Conservation (phyloP, 2,888 invertebrate species). For the Hydroisotoma schaefferi region DNA sequence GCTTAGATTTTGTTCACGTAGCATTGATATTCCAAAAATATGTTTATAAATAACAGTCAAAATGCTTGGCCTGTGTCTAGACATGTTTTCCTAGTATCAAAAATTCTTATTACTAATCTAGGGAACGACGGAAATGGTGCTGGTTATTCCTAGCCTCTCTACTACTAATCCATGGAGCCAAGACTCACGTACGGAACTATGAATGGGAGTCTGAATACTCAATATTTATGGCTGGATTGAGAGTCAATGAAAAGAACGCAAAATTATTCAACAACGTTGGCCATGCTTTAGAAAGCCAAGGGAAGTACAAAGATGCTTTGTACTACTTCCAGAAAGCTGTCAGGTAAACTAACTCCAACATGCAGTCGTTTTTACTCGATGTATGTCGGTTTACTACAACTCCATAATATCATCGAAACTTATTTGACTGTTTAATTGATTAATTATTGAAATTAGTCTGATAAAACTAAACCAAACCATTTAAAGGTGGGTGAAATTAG, state of each 20-base stretch:
- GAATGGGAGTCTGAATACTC: constrained; percentile 93
- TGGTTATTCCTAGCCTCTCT: constrained; percentile 64
- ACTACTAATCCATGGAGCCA: constrained; percentile 73
- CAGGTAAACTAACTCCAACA: constrained; percentile 52
- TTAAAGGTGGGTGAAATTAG: background rate
- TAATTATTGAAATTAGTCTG: too few relatives aligned
- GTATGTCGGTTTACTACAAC: too few relatives aligned
- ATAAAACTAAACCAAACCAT: background rate
- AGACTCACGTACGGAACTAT: constrained; percentile 82
- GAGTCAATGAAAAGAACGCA: constrained; percentile 83
- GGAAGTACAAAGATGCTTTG: constrained; percentile 69
- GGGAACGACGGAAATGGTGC: constrained; percentile 57
- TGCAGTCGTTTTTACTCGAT: background rate
- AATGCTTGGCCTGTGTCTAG: too few relatives aligned
- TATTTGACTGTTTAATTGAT: too few relatives aligned
- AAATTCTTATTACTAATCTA: too few relatives aligned
- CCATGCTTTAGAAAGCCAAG: constrained; percentile 82
- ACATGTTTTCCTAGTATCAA: too few relatives aligned
- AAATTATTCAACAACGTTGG: constrained; percentile 97
- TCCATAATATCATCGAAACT: too few relatives aligned
- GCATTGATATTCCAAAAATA: too few relatives aligned
- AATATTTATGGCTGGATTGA: constrained; percentile 86
- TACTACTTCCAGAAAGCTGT: constrained; percentile 89
- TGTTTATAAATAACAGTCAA: too few relatives aligned
- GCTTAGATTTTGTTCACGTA: too few relatives aligned